Conservation (phyloP, 2,888 invertebrate species). For the Rhabditophanes sp. region DNA sequence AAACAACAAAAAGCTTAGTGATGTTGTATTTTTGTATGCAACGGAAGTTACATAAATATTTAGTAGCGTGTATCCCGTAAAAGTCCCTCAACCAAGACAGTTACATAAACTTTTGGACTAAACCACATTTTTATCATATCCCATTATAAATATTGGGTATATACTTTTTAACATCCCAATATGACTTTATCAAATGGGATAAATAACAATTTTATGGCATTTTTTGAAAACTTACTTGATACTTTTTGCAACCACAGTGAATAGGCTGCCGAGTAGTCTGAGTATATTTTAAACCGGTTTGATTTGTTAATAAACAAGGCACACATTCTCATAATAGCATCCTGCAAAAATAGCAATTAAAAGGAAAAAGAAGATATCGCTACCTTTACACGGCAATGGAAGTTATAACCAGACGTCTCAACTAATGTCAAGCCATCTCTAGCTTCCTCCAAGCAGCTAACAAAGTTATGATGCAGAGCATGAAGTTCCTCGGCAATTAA, state of each 20-base stretch:
- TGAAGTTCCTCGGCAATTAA: slow-evolving; percentile 8
- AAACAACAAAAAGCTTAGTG: no score
- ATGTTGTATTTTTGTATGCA: background rate
- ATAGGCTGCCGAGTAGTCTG: slow-evolving; percentile 34
- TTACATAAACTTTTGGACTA: no score
- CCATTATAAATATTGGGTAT: no score
- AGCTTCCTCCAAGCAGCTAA: slow-evolving; percentile 10
- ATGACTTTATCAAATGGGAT: no score
- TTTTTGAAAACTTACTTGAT: slow-evolving; percentile 3
- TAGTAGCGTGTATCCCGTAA: no score
- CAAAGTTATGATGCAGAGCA: slow-evolving; percentile 7
- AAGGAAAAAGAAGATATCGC: background rate
- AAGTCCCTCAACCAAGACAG: no score
- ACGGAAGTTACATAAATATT: no score
- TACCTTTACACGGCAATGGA: slow-evolving; percentile 10
- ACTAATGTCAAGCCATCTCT: slow-evolving; percentile 8
- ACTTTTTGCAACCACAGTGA: background rate
- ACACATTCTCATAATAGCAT: slow-evolving; percentile 23
- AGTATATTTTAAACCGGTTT: slow-evolving; percentile 29
- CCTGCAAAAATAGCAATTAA: slow-evolving; percentile 10
- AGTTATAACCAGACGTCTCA: background rate
- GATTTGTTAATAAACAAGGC: slow-evolving; percentile 33
- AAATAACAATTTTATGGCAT: no score
- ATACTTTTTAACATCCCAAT: no score
- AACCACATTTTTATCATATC: no score